Evolutionary conservation across 1,140 invertebrate genomes (phyloP), one percentile per base, ranked within the genome.

Genomic region (Acromyrmex heyeri): DNA sequence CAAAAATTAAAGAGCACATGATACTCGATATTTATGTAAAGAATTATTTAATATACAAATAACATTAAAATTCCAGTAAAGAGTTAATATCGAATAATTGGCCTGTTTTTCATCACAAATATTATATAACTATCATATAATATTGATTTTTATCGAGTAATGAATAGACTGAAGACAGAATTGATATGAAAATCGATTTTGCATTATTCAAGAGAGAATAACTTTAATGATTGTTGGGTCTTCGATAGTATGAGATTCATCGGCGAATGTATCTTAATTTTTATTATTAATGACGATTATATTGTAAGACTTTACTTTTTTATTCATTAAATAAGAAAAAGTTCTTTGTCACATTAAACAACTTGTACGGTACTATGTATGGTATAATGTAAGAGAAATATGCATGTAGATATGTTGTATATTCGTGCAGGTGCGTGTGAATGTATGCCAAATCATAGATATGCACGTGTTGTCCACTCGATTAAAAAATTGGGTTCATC

Each of bases 221-320:
- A n/a, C 38, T 16, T 62, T 83, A 62, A 30, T 50, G 7, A 83
- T 0, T 83, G 10, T 27, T 57, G 4, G 10, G 2, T 21, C 7
- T 82, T 27, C 21, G 30, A 57, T 59, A 70, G 34, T 5, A 27
- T 82, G 50, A 83, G 14, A 30, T 75, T 73, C 59, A 24, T 57
- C 2, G 69, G 69, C 18, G 4, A 44, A 48, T 48, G 79, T 82
- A 82, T 38, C 21, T 82, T 50, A 83, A 73, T 30, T 83, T 62
- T 75, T 73, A 50, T 48, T 59, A 69, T 48, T 69, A 69, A 24
- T 21, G 0, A 81, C 10, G 4, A 38, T 50, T 34, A 44, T 67
- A 18, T 79, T 18, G 14, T 79, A 44, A 6, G 34, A n/a, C 24
- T 6, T 14, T 16, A 16, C 24, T 61, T 30, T 82, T 21, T 59